phyloP scores from a whole-genome alignment of 2,888 invertebrate genomes.

The Philhelius pedissequus region DNA sequence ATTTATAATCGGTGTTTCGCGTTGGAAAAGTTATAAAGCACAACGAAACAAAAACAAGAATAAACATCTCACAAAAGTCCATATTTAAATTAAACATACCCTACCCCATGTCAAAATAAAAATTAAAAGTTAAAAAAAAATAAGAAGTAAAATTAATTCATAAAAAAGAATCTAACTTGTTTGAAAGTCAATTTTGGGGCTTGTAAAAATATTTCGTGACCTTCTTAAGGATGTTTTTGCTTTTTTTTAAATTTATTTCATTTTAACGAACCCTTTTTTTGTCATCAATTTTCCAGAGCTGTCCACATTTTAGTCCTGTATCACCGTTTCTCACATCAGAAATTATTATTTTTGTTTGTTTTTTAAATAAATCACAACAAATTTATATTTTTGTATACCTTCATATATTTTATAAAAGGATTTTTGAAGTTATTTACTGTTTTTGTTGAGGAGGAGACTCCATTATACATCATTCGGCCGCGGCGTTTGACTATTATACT shows the following conservation, averaged over 20 bases:
- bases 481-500: slow-evolving; percentile 17
- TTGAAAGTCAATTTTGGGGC: neutral
- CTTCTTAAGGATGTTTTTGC: neutral
- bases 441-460: slow-evolving; percentile 18
- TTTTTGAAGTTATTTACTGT: slow-evolving; percentile 40
- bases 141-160: neutral
- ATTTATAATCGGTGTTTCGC: slow-evolving; percentile 13
- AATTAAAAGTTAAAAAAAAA: neutral
- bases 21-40: neutral
- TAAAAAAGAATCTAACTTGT: neutral
- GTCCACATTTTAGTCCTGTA: neutral
- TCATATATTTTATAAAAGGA: neutral
- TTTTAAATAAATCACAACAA: neutral
- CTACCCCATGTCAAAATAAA: neutral
- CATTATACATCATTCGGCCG: slow-evolving; percentile 30
- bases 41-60: neutral
- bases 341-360: neutral
- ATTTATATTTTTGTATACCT: neutral
- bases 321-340: neutral
- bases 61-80: neutral
- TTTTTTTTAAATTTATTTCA: neutral
- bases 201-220: neutral
- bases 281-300: neutral
- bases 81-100: neutral
- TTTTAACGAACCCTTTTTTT: neutral